Evolutionary conservation across 1,140 invertebrate species (phyloP).

Genomic region (Ladona fulva): DNA sequence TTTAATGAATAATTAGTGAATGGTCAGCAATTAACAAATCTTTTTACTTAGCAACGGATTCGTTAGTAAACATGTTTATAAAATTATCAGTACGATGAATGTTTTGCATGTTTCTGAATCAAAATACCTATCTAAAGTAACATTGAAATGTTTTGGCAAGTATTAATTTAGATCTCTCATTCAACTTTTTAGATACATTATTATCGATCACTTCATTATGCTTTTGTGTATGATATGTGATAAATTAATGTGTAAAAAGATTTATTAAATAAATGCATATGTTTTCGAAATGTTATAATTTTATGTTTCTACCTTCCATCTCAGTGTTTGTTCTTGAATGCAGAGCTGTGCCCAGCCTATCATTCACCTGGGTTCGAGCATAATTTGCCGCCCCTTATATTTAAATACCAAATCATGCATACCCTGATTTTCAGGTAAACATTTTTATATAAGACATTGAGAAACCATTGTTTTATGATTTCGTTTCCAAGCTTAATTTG

Average conservation of each 20-base stretch:
- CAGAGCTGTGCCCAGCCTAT: too few relatives aligned
- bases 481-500: too few relatives aligned
- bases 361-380: too few relatives aligned
- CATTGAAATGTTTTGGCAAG: slow-evolving; percentile 5
- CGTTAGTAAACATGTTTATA: background rate
- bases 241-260: slow-evolving; percentile 8
- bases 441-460: too few relatives aligned
- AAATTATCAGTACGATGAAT: background rate
- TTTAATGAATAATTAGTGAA: background rate
- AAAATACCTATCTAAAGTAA: background rate
- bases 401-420: too few relatives aligned
- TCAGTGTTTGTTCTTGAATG: too few relatives aligned
- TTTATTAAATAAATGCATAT: slow-evolving; percentile 7
- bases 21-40: background rate
- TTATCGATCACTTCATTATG: background rate
- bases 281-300: background rate
- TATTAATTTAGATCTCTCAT: background rate
- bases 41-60: background rate
- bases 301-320: too few relatives aligned
- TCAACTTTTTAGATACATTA: slow-evolving; percentile 6
- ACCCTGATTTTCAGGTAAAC: too few relatives aligned
- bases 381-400: too few relatives aligned
- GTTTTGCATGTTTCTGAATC: background rate
- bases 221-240: slow-evolving; percentile 2
- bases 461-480: too few relatives aligned